Base-by-base conservation (phyloP, 2,888 invertebrate genomes). In the Heliconius aoede region DNA sequence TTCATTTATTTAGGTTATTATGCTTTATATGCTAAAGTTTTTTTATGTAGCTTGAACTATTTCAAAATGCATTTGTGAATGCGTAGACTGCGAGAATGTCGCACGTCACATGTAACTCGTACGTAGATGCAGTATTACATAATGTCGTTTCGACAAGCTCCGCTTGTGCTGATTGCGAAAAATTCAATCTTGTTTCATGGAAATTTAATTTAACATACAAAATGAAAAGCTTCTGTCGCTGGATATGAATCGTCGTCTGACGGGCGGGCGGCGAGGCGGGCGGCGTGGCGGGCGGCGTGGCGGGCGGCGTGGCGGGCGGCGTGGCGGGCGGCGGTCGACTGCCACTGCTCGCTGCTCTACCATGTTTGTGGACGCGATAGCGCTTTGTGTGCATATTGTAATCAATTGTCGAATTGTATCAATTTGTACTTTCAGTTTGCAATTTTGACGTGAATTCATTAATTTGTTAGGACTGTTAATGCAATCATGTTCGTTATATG, bases 201-300 rank as follows among this genome's bases (percentile, higher is more conserved):
- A 94, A 93, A 94, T 94, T 94, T 94, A 93, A 94, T 94, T 94
- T 94, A 93, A 93, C 94, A 93, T 93, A 90, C 92, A 90, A 93
- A 94, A 94, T 94, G 94, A 93, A 93, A 92, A 91, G 93, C 92
- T 84, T 86, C 90, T 85, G 88, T 88, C 90, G 91, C 84, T 88
- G 90, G 91, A 91, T 94, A 94, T 94, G 93, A 93, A 93, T 91
- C 92, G 93, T 86, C 86, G 89, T 87, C 87, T 85, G 87, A 15
- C 26, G 60, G 24, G n/a, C 58, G 24, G 58, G 86, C 85, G 71
- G 60, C 24, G 11, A 26, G 69, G 51, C 68, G 68, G 24, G n/a
- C 24, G 28, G 26, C 68, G 51, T n/a, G 68, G 51, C 62, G 62
- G 40, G 4, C 46, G 36, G 64, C 64, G 51, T 32, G 62, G 40